phyloP scores from a whole-genome alignment of 2,797 vertebrate genomes.

The Cheirogaleus major region DNA sequence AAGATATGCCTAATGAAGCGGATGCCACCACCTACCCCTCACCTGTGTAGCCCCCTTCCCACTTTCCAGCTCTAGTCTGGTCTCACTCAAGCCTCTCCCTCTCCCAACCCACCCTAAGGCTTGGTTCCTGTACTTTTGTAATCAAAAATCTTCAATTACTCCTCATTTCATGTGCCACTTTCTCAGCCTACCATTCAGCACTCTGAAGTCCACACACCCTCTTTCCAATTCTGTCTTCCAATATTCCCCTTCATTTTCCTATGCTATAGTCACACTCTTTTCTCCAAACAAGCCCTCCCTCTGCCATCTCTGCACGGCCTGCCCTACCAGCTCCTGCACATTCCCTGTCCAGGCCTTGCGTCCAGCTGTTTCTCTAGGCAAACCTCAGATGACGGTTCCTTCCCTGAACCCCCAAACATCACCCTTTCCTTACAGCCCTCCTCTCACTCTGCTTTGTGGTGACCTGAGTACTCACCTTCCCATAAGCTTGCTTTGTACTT shows the following conservation, averaged over 20 bases:
- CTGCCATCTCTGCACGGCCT: neutral
- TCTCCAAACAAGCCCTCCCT: neutral
- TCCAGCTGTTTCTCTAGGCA: neutral
- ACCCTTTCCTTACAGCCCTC: neutral
- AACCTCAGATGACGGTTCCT: neutral
- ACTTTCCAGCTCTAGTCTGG: neutral
- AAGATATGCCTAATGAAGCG: neutral
- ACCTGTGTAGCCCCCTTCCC: neutral
- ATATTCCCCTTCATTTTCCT: neutral
- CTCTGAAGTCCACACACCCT: neutral
- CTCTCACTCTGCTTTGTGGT: neutral
- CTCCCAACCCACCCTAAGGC: neutral
- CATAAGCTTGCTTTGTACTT: neutral
- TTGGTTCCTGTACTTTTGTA: neutral
- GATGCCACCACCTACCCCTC: neutral
- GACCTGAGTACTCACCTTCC: neutral
- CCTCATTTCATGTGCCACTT: neutral
- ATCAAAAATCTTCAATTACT: neutral
- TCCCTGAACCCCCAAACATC: neutral
- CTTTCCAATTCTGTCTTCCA: neutral
- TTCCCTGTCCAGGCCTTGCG: neutral
- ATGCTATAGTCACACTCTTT: fast-evolving
- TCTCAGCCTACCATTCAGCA: neutral
- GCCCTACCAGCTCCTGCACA: neutral
- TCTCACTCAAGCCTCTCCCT: neutral